Percentiles rank a stretch among this genome's conserved stretches.
Evolutionary conservation across 2,797 vertebrate genomes (phyloP).

Genomic region (Todus mexicanus): DNA sequence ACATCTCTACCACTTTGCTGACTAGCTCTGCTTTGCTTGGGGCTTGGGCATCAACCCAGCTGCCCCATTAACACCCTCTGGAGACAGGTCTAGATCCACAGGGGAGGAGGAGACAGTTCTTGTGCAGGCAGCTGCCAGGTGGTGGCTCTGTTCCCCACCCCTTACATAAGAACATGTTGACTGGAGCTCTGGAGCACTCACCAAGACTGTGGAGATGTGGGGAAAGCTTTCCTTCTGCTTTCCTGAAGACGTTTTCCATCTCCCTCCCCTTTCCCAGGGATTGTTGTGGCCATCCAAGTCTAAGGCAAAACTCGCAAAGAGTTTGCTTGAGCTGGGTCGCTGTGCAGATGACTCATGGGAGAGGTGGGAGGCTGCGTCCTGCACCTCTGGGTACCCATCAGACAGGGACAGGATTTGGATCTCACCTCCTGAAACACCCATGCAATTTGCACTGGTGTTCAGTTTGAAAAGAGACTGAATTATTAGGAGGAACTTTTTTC

Average conservation of each 20-base stretch:
- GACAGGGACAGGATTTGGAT: not conserved
- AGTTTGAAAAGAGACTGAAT: not conserved
- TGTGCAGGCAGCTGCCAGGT: not conserved
- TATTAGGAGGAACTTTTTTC: too few species aligned
- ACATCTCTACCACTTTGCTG: not conserved
- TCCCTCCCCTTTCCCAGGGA: not conserved
- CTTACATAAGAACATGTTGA: rapidly evolving
- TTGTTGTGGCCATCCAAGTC: not conserved
- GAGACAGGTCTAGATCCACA: rapidly evolving
- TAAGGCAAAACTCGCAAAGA: not conserved
- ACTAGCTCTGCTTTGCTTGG: rapidly evolving
- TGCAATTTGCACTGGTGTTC: not conserved
- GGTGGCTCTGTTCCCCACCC: not conserved
- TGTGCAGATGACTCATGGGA: not conserved
- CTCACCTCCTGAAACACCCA: not conserved
- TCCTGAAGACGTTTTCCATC: not conserved
- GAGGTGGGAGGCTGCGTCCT: not conserved
- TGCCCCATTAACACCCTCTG: not conserved
- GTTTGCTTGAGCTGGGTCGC: not conserved
- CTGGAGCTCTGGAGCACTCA: not conserved
- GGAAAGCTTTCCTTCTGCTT: not conserved
- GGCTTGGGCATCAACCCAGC: not conserved
- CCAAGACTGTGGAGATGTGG: not conserved
- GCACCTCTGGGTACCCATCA: not conserved
- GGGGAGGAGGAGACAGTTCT: not conserved